phyloP scores from a whole-genome alignment of 1,140 invertebrate species.

The Chironomus tepperi region DNA sequence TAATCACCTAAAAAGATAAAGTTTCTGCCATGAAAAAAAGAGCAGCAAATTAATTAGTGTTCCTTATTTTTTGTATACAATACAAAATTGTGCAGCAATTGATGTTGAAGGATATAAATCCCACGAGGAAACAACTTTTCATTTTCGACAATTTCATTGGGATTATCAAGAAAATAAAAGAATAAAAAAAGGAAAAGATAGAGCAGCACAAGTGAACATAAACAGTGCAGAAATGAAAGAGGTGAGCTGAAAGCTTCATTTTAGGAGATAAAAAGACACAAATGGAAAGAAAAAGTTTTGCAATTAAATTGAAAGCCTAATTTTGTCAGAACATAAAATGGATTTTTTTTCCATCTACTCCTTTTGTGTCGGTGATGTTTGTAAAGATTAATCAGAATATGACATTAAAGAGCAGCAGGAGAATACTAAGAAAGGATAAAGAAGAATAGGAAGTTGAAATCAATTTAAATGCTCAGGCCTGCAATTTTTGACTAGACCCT shows the following conservation, averaged over 20 bases:
- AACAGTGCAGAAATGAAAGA: not conserved
- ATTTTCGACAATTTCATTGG: not conserved
- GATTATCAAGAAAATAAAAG: not conserved
- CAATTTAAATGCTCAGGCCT: too few species aligned
- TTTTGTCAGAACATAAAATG: not conserved
- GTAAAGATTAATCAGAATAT: too few species aligned
- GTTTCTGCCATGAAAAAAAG: not conserved
- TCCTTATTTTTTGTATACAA: not conserved
- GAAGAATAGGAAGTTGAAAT: too few species aligned
- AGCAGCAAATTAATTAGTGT: constrained; percentile 5
- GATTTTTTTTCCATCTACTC: too few species aligned
- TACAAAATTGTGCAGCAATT: not conserved
- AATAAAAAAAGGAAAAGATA: not conserved
- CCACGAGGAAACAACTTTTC: not conserved
- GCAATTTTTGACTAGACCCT: too few species aligned
- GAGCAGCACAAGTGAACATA: not conserved
- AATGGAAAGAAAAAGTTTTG: not conserved
- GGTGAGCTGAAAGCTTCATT: constrained; percentile 1
- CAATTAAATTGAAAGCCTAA: constrained; percentile 13
- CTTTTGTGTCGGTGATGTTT: too few species aligned
- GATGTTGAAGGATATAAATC: constrained; percentile 6
- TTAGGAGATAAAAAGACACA: not conserved
- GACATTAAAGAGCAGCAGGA: too few species aligned
- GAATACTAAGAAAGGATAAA: too few species aligned
- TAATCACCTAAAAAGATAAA: not conserved